Conservation (phyloP, 2,888 invertebrate species). For the Cylloceria caligata region DNA sequence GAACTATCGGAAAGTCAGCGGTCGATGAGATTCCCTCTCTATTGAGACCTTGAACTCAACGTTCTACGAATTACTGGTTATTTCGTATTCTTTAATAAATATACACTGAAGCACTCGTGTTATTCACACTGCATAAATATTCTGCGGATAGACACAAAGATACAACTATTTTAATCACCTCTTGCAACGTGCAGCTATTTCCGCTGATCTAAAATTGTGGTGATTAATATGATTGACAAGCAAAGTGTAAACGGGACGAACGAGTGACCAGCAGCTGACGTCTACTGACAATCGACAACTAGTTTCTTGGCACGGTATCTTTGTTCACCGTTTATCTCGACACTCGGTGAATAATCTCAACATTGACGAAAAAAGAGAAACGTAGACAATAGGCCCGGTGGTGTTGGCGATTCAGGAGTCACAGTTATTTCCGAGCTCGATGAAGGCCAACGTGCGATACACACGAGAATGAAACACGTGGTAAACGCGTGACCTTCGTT, state of each 20-base stretch:
- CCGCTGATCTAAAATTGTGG: neutral
- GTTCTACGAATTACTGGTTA: slow-evolving; percentile 14
- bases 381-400: neutral
- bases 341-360: slow-evolving; percentile 10
- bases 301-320: slow-evolving; percentile 16
- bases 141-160: neutral
- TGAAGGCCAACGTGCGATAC: neutral
- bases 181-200: neutral
- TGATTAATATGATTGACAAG: slow-evolving; percentile 21
- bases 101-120: neutral
- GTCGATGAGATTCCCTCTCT: slow-evolving; percentile 24
- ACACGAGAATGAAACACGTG: slow-evolving; percentile 10
- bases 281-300: slow-evolving; percentile 31
- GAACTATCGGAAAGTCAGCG: neutral
- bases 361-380: slow-evolving; percentile 39
- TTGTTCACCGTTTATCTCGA: neutral
- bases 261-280: neutral
- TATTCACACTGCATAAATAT: neutral
- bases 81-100: neutral
- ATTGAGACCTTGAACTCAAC: too few species aligned
- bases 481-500: neutral
- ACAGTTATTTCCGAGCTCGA: slow-evolving; percentile 19
- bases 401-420: neutral
- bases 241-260: neutral
- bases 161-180: neutral